A percentile compares a stretch with the other conserved stretches of the same genome.
Conservation (phyloP, 2,797 vertebrate species). For the Triplophysa bombifrons region DNA sequence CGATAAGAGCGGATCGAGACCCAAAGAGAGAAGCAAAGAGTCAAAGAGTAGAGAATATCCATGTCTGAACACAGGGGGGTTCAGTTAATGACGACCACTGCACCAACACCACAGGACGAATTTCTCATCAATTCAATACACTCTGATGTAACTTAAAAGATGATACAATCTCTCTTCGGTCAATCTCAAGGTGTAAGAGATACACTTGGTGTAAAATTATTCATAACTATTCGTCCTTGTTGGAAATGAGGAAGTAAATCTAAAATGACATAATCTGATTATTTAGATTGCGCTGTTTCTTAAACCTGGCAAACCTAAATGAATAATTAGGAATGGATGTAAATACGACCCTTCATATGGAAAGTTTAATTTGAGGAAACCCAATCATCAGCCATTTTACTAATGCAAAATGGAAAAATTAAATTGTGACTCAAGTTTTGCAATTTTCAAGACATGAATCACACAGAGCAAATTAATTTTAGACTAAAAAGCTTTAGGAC, state of each 20-base stretch:
- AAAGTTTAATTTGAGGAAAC: not conserved
- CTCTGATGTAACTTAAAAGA: slow-evolving; percentile 21
- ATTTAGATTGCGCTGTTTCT: not conserved
- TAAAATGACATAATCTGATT: not conserved
- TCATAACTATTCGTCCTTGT: not conserved
- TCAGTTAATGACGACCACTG: slow-evolving; percentile 19
- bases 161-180: not conserved
- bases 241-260: not conserved
- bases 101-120: slow-evolving; percentile 21
- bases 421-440: slow-evolving; percentile 16
- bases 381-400: not conserved
- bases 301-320: not conserved
- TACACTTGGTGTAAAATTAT: not conserved
- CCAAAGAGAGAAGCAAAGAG: slow-evolving; percentile 18
- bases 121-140: slow-evolving; percentile 32
- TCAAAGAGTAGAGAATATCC: slow-evolving; percentile 38
- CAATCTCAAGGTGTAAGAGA: slow-evolving; percentile 12
- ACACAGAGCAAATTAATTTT: slow-evolving; percentile 15
- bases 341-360: not conserved
- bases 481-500: slow-evolving; percentile 34
- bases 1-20: slow-evolving; percentile 34
- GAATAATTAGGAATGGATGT: not conserved
- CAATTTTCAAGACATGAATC: slow-evolving; percentile 35
- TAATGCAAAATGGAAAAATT: slow-evolving; percentile 1
- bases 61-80: slow-evolving; percentile 26